Base-by-base conservation (phyloP, 2,113 vertebrate species). In the Pedetes capensis region DNA sequence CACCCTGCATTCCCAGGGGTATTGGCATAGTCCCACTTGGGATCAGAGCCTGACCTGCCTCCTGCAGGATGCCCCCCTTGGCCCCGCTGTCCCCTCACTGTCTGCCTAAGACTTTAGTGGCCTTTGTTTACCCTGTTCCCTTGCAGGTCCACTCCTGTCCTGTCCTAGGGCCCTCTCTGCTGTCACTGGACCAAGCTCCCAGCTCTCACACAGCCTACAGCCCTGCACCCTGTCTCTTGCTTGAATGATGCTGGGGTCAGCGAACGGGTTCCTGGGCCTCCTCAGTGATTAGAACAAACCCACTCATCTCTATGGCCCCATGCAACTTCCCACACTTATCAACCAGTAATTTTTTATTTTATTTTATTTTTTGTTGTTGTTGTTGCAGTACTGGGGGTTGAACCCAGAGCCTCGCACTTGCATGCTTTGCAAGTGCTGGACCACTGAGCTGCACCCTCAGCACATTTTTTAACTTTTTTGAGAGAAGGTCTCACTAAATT, bases 281-380 rank as follows among this genome's bases (percentile, higher is more conserved):
- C 0, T 4, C 29, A 88, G 71, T 63, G 61, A 59, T 87, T 57
- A 94, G 44, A 88, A 97, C 49, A 81, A 78, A 57, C 49, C 8
- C 27, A 39, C 74, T 87, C 69, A 49, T 86, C 68, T 55, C 47
- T 89, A 44, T 66, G 71, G 84, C 63, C 90, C 84, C 44, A 25
- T 95, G 93, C 76, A 96, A 61, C 63, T 92, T 93, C 80, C 74
- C 57, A 59, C n/a, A 75, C 81, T 96, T 91, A 92, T 95, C 85
- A 94, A 96, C 69, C 87, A 90, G 89, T 96, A 95, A 97, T 96
- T 95, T n/a, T n/a, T n/a, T n/a, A n/a, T n/a, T n/a, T n/a, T n/a
- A n/a, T n/a, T n/a, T n/a, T n/a, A n/a, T n/a, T n/a, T n/a, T n/a
- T n/a, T n/a, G n/a, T n/a, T n/a, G n/a, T n/a, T n/a, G n/a, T n/a